Evolutionary conservation across 2,888 invertebrate genomes (phyloP), one percentile per base, ranked within the genome.

Genomic region (Morpho deidamia): DNA sequence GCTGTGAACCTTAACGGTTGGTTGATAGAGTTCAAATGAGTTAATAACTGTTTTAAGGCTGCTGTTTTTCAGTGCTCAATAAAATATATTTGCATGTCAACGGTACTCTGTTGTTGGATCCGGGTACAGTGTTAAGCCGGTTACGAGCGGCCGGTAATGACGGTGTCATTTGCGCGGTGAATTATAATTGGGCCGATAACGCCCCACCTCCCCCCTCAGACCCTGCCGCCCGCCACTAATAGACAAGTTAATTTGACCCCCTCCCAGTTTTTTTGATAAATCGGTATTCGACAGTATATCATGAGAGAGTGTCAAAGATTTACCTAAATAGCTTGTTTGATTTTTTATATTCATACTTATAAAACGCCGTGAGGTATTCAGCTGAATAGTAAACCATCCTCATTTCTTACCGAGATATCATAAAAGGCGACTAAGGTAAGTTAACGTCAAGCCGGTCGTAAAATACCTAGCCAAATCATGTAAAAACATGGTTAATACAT

Each of bases 121-220:
- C 70, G 71, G 73, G 71, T 75, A 78, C 78, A 78, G 74, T 71
- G 79, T 75, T 81, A 83, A 81, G 81, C 81, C 79, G 78, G 85
- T 81, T 81, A 81, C 76, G 77, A 76, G 76, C 82, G 75, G 74
- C 68, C 69, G 75, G 81, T 87, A 72, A 74, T 74, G 70, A 69
- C 78, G 79, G 74, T 80, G 77, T 77, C 86, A 82, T 87, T 87
- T 84, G 76, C 78, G 70, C 79, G 65, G 72, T 74, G 81, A 76
- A 80, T 83, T 87, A 72, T 87, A 86, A 88, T 87, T 86, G 85
- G 74, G 56, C 65, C 56, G 70, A 72, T 72, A 72, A 71, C 71
- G 67, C 59, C 59, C 53, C 51, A 5, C 40, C 40, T 8, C 14
- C 47, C 35, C 46, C 39, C n/a, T n/a, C 47, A n/a, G 34, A 37